phyloP scores from a whole-genome alignment of 2,888 invertebrate species.

The Pachliopta kotzebuea region DNA sequence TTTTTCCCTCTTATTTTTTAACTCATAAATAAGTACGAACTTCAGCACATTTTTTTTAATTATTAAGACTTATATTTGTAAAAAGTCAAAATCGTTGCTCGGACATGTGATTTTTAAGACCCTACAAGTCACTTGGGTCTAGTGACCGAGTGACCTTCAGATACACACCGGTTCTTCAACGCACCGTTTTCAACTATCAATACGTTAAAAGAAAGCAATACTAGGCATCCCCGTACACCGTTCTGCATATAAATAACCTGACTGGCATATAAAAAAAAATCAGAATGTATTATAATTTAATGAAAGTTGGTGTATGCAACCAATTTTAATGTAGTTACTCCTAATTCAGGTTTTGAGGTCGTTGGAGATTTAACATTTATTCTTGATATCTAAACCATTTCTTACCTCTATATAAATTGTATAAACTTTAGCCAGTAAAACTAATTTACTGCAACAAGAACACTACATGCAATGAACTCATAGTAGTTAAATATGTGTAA shows the following conservation, averaged over 20 bases:
- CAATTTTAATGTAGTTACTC: neutral
- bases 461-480: too few relatives aligned
- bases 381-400: neutral
- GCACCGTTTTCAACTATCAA: conserved; percentile 37
- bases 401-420: too few relatives aligned
- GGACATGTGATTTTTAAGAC: conserved; percentile 23
- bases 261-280: conserved; percentile 2
- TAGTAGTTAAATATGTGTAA: too few relatives aligned
- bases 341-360: neutral
- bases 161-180: conserved; percentile 57
- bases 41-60: too few relatives aligned
- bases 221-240: conserved; percentile 29
- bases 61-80: neutral
- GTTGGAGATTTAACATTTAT: neutral
- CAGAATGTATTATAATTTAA: neutral
- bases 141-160: conserved; percentile 73
- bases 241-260: conserved; percentile 16
- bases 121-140: conserved; percentile 40
- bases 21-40: too few relatives aligned
- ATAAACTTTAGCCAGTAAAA: too few relatives aligned
- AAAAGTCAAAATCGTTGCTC: neutral
- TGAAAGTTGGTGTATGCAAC: neutral
- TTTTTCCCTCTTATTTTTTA: too few relatives aligned
- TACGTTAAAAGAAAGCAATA: conserved; percentile 49
- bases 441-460: too few relatives aligned